Evolutionary conservation across 2,113 vertebrate species (phyloP).

Genomic region (Laticauda laticaudata): DNA sequence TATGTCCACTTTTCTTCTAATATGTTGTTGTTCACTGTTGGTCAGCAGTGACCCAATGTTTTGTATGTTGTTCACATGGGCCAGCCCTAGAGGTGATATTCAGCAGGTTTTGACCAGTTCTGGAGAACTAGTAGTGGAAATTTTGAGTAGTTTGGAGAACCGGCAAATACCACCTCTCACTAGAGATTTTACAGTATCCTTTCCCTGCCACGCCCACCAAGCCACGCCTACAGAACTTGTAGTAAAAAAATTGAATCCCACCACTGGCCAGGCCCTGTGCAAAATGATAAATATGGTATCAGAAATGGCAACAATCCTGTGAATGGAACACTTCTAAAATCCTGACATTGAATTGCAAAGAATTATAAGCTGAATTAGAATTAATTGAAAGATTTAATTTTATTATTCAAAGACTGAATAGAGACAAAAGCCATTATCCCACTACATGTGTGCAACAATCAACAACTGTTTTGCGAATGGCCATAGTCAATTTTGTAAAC

Average conservation of each 20-base stretch:
- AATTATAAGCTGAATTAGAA: neutral
- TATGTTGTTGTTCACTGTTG: neutral
- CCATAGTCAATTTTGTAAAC: neutral
- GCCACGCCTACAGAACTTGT: too few species aligned
- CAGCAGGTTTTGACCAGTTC: too few species aligned
- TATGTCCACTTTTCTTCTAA: neutral
- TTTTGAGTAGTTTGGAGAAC: too few species aligned
- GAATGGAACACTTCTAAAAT: neutral
- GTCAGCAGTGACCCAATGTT: neutral
- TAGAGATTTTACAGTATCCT: too few species aligned
- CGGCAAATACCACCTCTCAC: too few species aligned
- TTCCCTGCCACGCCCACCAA: too few species aligned
- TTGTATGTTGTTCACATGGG: neutral
- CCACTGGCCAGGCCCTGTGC: neutral
- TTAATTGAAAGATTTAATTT: neutral
- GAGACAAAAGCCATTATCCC: neutral
- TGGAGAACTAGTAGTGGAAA: too few species aligned
- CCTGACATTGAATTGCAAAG: neutral
- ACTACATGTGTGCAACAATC: neutral
- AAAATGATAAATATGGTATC: neutral
- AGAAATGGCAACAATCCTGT: neutral
- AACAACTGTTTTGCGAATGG: neutral
- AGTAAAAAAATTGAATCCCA: too few species aligned
- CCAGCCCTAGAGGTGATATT: neutral
- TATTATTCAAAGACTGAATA: neutral